Evolutionary conservation across 2,888 invertebrate genomes (phyloP).

Genomic region (Metacarcinus magister): DNA sequence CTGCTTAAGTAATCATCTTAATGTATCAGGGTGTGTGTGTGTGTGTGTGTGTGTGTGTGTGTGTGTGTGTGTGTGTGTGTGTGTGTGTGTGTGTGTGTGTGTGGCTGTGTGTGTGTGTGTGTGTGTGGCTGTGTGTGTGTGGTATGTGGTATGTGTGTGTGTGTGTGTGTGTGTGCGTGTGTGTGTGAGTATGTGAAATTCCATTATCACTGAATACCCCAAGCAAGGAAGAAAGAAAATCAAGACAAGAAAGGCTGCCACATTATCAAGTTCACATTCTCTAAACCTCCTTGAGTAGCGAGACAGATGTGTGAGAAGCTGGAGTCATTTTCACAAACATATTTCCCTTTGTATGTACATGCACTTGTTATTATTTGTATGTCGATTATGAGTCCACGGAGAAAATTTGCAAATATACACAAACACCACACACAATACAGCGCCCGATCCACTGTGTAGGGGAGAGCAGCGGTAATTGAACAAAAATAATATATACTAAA

Average conservation of each 20-base stretch:
- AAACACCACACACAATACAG: slow-evolving; percentile 6
- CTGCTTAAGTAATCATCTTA: not conserved
- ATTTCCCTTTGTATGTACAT: not conserved
- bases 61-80: slow-evolving; percentile 37
- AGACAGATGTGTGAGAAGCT: not conserved
- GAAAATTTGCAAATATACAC: not conserved
- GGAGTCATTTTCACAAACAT: not conserved
- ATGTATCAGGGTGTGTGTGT: slow-evolving; percentile 1
- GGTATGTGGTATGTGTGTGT: too few relatives aligned
- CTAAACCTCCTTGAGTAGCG: not conserved
- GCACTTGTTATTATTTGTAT: not conserved
- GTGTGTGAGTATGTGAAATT: not conserved
- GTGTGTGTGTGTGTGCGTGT: too few relatives aligned
- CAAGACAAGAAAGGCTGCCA: not conserved
- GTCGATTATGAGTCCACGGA: not conserved
- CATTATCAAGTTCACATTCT: not conserved
- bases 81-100: not conserved
- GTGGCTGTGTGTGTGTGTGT: too few relatives aligned
- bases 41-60: slow-evolving; percentile 61
- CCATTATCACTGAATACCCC: not conserved
- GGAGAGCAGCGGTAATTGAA: not conserved
- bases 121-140: too few relatives aligned
- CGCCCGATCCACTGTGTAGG: not conserved
- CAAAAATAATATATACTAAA: slow-evolving; percentile 15
- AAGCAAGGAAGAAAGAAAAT: not conserved